phyloP scores from a whole-genome alignment of 2,797 vertebrate genomes.

The Pipistrellus nathusii region DNA sequence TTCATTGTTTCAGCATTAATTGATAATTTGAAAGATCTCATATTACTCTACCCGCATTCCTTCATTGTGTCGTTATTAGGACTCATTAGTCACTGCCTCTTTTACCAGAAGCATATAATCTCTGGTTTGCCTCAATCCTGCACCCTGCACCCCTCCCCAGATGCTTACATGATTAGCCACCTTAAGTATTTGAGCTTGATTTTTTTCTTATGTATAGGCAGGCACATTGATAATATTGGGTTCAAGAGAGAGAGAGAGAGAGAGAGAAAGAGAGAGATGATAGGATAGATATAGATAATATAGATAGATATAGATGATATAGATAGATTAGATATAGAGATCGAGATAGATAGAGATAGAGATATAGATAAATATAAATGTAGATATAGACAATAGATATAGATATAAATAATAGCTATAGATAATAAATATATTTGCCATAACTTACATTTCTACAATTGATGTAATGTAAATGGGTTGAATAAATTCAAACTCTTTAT shows the following conservation, averaged over 20 bases:
- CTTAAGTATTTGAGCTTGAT: background rate
- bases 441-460: background rate
- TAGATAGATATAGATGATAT: too few species aligned
- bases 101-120: background rate
- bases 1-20: background rate
- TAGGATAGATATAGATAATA: too few species aligned
- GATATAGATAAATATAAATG: too few species aligned
- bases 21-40: background rate
- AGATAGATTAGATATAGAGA: too few species aligned
- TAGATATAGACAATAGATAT: too few species aligned
- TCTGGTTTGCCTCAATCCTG: background rate
- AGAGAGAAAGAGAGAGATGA: too few species aligned
- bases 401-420: background rate
- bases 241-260: too few species aligned
- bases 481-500: background rate
- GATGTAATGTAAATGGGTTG: background rate
- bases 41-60: background rate
- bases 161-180: background rate
- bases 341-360: too few species aligned
- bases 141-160: rapidly evolving
- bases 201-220: background rate
- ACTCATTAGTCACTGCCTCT: background rate
- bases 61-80: background rate
- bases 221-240: background rate
- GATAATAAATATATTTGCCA: background rate